Percentiles rank a stretch among this genome's conserved stretches.
Conservation (phyloP, 2,888 invertebrate genomes). For the Cephus spinipes region DNA sequence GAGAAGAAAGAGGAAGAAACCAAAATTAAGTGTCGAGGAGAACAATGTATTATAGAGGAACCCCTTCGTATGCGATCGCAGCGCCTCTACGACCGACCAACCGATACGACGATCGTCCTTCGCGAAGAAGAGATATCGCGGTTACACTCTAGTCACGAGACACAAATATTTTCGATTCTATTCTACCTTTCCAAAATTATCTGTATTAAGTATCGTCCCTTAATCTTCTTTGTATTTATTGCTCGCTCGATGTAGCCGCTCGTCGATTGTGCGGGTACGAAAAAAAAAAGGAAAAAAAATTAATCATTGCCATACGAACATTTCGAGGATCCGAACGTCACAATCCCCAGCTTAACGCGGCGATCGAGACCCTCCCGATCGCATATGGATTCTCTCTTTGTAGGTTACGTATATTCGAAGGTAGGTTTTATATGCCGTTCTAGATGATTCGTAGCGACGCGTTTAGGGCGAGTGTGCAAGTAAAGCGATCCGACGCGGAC, state of each 20-base stretch:
- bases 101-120: neutral
- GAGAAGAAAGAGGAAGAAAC: conserved; percentile 7
- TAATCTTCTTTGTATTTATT: neutral
- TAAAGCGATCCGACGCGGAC: conserved; percentile 17
- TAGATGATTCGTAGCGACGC: conserved; percentile 34
- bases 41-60: neutral
- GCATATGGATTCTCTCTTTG: conserved; percentile 39
- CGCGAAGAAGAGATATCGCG: neutral
- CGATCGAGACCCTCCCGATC: conserved; percentile 21
- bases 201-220: neutral
- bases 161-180: neutral
- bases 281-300: conserved; percentile 22
- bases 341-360: conserved; percentile 18
- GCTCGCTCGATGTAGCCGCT: neutral
- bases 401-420: conserved; percentile 35
- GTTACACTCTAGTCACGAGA: neutral
- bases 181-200: neutral
- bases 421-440: conserved; percentile 51
- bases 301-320: conserved; percentile 16
- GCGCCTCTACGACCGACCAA: neutral
- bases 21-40: conserved; percentile 1
- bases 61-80: neutral
- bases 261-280: neutral
- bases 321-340: conserved; percentile 32
- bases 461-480: conserved; percentile 27